A percentile compares a stretch with the other conserved stretches of the same genome.
Evolutionary conservation across 2,797 vertebrate genomes (phyloP).

Genomic region (Macrochelys suwanniensis): DNA sequence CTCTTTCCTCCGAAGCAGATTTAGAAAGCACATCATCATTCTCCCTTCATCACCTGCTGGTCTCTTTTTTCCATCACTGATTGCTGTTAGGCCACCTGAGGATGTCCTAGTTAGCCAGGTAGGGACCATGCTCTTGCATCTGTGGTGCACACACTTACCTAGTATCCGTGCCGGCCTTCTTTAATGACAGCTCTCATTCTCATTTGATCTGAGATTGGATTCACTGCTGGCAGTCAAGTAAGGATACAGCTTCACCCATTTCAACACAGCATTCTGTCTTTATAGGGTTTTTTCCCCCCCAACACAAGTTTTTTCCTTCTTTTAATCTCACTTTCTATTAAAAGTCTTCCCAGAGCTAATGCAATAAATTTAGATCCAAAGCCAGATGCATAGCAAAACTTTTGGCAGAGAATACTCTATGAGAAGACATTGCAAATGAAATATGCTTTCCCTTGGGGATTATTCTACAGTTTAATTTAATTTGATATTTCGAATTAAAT

Average conservation of each 20-base stretch:
- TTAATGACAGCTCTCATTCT: background rate
- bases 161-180: accelerated
- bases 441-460: slow-evolving; percentile 86
- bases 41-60: slow-evolving; percentile 9
- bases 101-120: background rate
- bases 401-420: slow-evolving; percentile 86
- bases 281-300: background rate
- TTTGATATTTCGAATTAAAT: slow-evolving; percentile 90
- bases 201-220: accelerated
- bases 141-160: background rate
- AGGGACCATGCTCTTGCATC: background rate
- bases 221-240: background rate
- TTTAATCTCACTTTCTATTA: slow-evolving; percentile 86
- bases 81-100: background rate
- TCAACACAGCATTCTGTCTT: background rate
- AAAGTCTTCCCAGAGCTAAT: slow-evolving; percentile 86
- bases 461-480: slow-evolving; percentile 90
- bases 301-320: slow-evolving; percentile 50
- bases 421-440: slow-evolving; percentile 88
- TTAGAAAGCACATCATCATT: background rate
- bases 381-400: slow-evolving; percentile 87
- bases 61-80: background rate
- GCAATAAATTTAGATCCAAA: slow-evolving; percentile 87
- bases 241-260: accelerated
- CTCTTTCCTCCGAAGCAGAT: slow-evolving; percentile 19